Conservation (phyloP, 1,140 invertebrate species). For the Ericerus pela region DNA sequence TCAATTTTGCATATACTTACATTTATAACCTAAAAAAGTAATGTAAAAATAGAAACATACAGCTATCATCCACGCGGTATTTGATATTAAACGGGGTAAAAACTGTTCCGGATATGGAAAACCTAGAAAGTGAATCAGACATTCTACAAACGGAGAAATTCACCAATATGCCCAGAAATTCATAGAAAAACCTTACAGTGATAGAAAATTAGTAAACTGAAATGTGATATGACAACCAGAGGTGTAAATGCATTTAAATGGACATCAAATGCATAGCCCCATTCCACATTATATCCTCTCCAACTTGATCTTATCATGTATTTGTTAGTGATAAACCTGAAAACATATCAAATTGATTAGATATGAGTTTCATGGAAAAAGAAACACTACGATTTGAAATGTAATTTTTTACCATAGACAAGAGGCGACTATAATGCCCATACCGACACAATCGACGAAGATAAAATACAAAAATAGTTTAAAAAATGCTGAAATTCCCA, state of each 20-base stretch:
- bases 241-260: constrained; percentile 98
- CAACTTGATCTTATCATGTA: constrained; percentile 58
- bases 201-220: constrained; percentile 80
- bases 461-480: constrained; percentile 84
- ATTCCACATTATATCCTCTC: constrained; percentile 73
- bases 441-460: constrained; percentile 84
- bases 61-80: constrained; percentile 86
- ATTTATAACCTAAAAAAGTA: constrained; percentile 93
- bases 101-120: constrained; percentile 60
- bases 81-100: constrained; percentile 70
- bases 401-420: constrained; percentile 58
- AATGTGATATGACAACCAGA: constrained; percentile 80
- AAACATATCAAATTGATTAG: constrained; percentile 25
- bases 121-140: constrained; percentile 35
- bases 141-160: not conserved
- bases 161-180: not conserved
- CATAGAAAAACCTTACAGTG: constrained; percentile 46
- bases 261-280: constrained; percentile 97
- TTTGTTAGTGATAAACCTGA: constrained; percentile 72
- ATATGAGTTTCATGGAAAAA: not conserved
- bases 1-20: constrained; percentile 41
- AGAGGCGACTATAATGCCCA: constrained; percentile 76
- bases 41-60: constrained; percentile 91
- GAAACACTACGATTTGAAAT: not conserved
- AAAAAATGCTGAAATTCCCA: constrained; percentile 61